These are phyloP conservation scores for Ginglymostoma cirratum DNA, from an alignment of 2,113 vertebrate species.

Conservation along the genomic window DNA sequence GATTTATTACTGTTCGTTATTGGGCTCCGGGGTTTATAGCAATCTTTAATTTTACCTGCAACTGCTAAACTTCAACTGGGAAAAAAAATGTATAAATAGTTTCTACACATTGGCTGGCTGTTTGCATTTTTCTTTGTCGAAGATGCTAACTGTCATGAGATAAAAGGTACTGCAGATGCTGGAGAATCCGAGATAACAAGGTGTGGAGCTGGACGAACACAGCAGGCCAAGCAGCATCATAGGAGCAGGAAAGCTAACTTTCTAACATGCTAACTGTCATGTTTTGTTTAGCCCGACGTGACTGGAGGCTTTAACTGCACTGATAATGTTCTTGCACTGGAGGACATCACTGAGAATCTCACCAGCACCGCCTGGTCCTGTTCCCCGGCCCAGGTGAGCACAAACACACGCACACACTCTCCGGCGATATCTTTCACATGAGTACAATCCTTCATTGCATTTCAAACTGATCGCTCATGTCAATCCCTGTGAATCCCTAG, in stretches of 20 bases:
- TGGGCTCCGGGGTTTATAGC: too few species aligned
- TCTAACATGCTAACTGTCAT: neutral
- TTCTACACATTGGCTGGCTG: neutral
- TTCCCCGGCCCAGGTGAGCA: neutral
- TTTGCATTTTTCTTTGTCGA: neutral
- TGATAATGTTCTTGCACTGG: conserved; percentile 44
- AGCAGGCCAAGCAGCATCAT: too few species aligned
- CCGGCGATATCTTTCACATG: neutral
- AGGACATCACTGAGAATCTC: conserved; percentile 51
- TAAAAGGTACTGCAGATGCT: too few species aligned
- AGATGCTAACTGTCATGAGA: neutral
- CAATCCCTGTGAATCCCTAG: neutral
- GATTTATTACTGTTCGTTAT: neutral
- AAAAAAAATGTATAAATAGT: neutral
- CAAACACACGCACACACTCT: too few species aligned
- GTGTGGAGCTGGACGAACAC: too few species aligned
- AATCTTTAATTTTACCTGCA: neutral
- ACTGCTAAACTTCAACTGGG: neutral
- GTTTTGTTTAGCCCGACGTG: conserved; percentile 43
- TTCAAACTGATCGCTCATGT: neutral
- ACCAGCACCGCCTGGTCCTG: conserved; percentile 51
- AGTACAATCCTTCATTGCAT: neutral
- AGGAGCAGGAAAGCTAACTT: too few species aligned
- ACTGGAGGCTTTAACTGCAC: conserved; percentile 48
- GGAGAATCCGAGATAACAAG: too few species aligned